Evolutionary conservation across 2,888 invertebrate genomes (phyloP), one percentile per base, ranked within the genome.

Genomic region (Ypsolopha scabrella): DNA sequence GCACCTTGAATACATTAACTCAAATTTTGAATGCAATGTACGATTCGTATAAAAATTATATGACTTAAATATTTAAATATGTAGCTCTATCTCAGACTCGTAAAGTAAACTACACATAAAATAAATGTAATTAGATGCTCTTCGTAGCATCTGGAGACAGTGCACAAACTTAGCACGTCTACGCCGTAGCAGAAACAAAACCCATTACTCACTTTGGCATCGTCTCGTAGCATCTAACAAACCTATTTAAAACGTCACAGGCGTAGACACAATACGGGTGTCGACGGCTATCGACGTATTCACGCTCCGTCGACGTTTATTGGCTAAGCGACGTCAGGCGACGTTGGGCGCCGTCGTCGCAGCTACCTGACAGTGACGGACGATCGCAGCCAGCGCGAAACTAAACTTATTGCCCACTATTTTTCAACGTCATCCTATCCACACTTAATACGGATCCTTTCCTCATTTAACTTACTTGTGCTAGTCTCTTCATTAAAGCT

Each of bases 341-440:
- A 37, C 43, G 43, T 13, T 24, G 24, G 36, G 44, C 43, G 50
- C 2, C 39, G 34, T 44, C 49, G 34, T 44, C 49, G 49, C 46
- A 35, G 44, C 59, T 63, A 57, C 43, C 64, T 38, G 80, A 83
- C 82, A 78, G 67, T 80, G 81, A 83, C 72, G 64, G 68, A 82
- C 75, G 78, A 75, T 67, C 65, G 62, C 58, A 60, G 62, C 63
- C 69, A 77, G 71, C 73, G 67, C 70, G 72, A 76, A 73, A 72
- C 71, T 64, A 75, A 68, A 82, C 75, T 80, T 81, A 83, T 77
- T 77, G 75, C 68, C 61, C 67, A 75, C 80, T 59, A 80, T 78
- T 74, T 72, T 71, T 81, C 80, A 82, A 75, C 67, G 80, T 76
- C 75, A 64, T 60, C 52, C 63, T 59, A 63, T 69, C 67, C 61